Evolutionary conservation across 2,797 vertebrate species (phyloP).

Genomic region (Calcarius lapponicus): DNA sequence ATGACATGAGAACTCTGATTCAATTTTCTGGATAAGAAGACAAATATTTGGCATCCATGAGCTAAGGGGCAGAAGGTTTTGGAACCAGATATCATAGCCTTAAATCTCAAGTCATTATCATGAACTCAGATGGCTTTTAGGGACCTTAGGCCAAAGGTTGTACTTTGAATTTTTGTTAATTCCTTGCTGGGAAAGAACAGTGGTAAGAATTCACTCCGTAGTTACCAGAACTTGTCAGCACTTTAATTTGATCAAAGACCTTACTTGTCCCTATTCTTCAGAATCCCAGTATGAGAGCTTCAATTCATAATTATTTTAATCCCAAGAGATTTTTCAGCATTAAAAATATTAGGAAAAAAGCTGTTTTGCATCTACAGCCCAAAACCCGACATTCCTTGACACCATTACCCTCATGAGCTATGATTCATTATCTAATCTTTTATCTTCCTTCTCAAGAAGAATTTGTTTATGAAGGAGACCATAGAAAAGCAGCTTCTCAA

Average conservation of each 20-base stretch:
- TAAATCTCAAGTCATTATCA: background rate
- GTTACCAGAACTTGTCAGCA: background rate
- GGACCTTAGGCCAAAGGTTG: background rate
- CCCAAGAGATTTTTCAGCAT: background rate
- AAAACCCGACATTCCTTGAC: background rate
- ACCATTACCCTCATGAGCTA: background rate
- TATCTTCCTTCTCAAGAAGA: background rate
- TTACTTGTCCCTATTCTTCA: background rate
- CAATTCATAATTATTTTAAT: background rate
- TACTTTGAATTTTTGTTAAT: background rate
- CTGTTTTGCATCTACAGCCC: background rate
- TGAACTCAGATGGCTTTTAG: background rate
- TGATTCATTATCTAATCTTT: background rate
- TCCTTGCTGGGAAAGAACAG: background rate
- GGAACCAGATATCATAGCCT: background rate
- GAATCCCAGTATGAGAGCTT: background rate
- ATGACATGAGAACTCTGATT: background rate
- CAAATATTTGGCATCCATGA: background rate
- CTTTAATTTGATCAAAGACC: background rate
- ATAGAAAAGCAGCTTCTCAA: background rate
- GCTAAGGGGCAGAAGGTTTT: background rate
- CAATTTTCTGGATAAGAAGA: background rate
- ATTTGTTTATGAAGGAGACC: background rate
- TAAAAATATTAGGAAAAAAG: background rate
- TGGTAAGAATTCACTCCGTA: background rate